phyloP scores from a whole-genome alignment of 2,888 invertebrate genomes.

The Furcula furcula region DNA sequence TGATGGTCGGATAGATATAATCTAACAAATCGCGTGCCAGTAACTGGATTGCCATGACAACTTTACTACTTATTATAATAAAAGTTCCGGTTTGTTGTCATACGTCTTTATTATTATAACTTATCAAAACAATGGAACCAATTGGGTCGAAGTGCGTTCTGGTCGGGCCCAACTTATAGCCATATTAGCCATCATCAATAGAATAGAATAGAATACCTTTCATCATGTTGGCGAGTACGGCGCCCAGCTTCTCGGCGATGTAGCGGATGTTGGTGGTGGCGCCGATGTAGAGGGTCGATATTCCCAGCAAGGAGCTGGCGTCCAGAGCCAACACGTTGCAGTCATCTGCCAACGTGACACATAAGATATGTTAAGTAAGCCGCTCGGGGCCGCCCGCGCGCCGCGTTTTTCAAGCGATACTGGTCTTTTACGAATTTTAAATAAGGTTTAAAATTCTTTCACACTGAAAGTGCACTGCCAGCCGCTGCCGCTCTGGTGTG shows the following conservation, averaged over 20 bases:
- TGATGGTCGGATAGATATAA: too few relatives aligned
- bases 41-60: background rate
- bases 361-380: background rate
- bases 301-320: constrained; percentile 55
- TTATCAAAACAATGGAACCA: too few relatives aligned
- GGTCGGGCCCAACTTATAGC: too few relatives aligned
- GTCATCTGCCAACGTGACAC: constrained; percentile 30
- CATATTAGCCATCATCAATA: background rate
- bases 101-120: too few relatives aligned
- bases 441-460: too few relatives aligned
- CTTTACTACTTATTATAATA: too few relatives aligned
- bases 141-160: too few relatives aligned
- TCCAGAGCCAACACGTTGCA: constrained; percentile 59
- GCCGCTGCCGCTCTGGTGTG: too few relatives aligned
- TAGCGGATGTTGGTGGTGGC: constrained; percentile 59
- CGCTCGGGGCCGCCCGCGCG: background rate
- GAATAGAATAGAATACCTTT: constrained; percentile 34
- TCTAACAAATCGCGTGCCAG: background rate
- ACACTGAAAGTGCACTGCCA: too few relatives aligned
- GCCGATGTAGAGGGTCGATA: constrained; percentile 50
- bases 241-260: constrained; percentile 58
- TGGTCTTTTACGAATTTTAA: too few relatives aligned
- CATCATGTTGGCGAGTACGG: constrained; percentile 48
- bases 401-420: too few relatives aligned
- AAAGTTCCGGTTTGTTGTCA: background rate